Conservation (phyloP, 2,888 invertebrate species). For the Napeogenes sylphis region DNA sequence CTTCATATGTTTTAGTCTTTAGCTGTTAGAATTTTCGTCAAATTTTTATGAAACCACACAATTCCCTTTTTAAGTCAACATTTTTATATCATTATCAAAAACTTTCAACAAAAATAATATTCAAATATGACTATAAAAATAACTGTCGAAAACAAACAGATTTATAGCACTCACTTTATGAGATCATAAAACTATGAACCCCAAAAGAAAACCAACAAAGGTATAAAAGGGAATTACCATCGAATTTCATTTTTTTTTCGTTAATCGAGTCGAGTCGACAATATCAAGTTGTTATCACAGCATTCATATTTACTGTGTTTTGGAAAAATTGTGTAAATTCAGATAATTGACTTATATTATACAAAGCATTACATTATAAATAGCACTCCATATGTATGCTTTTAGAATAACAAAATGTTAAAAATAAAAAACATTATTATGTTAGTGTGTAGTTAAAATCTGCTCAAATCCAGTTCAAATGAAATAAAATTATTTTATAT, state of each 20-base stretch:
- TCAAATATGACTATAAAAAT: not conserved
- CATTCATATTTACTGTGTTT: not conserved
- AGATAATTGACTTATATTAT: not conserved
- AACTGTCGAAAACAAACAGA: slow-evolving; percentile 1
- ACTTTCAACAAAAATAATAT: not conserved
- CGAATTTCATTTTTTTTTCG: not conserved
- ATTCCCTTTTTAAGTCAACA: not conserved
- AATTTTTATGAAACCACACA: too few relatives aligned
- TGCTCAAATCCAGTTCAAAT: too few relatives aligned
- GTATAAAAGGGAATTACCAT: slow-evolving; percentile 4
- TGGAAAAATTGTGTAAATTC: not conserved
- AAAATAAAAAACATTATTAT: too few relatives aligned
- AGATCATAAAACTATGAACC: slow-evolving; percentile 5
- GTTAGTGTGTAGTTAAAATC: too few relatives aligned
- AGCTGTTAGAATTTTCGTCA: not conserved
- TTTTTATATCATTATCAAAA: not conserved
- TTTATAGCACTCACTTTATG: slow-evolving; percentile 3
- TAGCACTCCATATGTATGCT: too few relatives aligned
- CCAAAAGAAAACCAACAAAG: slow-evolving; percentile 2
- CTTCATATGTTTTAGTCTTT: not conserved
- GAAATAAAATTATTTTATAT: too few relatives aligned
- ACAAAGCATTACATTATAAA: too few relatives aligned
- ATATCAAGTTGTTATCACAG: not conserved
- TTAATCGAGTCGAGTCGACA: slow-evolving; percentile 1
- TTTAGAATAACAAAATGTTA: too few relatives aligned